phyloP scores from a whole-genome alignment of 2,888 invertebrate species.

The Cryptocheilus praepositus region DNA sequence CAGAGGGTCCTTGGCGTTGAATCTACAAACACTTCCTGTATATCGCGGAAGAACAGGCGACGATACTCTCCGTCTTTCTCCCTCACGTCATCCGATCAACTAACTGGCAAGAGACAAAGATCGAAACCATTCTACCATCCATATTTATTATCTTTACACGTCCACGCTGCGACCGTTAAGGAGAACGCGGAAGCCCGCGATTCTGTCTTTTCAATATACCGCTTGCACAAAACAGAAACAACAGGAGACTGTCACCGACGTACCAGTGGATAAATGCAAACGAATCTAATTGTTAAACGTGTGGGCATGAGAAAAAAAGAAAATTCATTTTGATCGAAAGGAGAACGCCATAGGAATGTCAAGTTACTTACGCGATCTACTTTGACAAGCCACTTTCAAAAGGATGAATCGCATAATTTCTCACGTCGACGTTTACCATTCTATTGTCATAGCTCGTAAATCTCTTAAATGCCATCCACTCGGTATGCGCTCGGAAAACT shows the following conservation, averaged over 20 bases:
- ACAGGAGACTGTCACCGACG: background rate
- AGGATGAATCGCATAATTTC: background rate
- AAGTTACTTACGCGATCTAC: too few relatives aligned
- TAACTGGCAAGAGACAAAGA: background rate
- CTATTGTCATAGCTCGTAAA: background rate
- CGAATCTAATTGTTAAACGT: too few relatives aligned
- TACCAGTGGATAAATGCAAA: too few relatives aligned
- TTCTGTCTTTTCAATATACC: conserved; percentile 64
- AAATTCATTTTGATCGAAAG: background rate
- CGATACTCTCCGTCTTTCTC: too few relatives aligned
- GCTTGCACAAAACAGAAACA: conserved; percentile 39
- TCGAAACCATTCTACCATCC: conserved; percentile 41
- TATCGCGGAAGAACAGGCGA: too few relatives aligned
- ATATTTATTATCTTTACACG: conserved; percentile 58
- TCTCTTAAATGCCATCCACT: background rate
- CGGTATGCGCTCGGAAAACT: too few relatives aligned
- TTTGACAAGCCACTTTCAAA: too few relatives aligned
- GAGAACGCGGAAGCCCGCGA: conserved; percentile 64
- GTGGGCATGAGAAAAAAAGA: background rate
- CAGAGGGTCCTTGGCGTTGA: conserved; percentile 54
- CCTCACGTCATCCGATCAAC: too few relatives aligned
- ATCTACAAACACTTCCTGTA: conserved; percentile 48
- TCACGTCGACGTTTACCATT: background rate
- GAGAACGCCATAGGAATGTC: background rate
- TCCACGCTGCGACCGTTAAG: conserved; percentile 57